Conservation (phyloP, 1,140 invertebrate species). For the Zophobas atratus region DNA sequence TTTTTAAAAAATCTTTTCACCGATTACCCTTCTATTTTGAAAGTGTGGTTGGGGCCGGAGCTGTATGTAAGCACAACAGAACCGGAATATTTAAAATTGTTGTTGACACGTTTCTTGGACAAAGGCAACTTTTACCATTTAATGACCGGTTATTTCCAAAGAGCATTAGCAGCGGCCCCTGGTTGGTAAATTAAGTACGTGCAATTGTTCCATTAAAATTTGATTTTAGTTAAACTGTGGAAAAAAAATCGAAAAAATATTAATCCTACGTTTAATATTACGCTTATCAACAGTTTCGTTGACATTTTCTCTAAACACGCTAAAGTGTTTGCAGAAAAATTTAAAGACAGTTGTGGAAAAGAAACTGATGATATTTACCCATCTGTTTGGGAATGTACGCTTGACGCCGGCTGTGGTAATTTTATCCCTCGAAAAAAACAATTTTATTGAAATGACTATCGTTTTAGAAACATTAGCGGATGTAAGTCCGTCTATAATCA, state of each 20-base stretch:
- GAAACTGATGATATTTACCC: background rate
- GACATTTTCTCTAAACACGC: slow-evolving; percentile 4
- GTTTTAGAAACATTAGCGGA: slow-evolving; percentile 7
- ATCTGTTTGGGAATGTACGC: background rate
- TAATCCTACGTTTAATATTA: slow-evolving; percentile 2
- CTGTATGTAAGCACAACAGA: too few relatives aligned
- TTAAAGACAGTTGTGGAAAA: background rate
- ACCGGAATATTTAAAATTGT: background rate
- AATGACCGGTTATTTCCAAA: background rate
- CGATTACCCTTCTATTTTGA: background rate
- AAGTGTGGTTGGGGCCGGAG: background rate
- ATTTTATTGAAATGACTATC: background rate
- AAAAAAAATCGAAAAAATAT: background rate
- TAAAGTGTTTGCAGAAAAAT: background rate
- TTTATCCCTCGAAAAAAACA: background rate
- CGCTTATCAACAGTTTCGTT: slow-evolving; percentile 4
- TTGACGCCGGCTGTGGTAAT: slow-evolving; percentile 4
- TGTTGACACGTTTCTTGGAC: slow-evolving; percentile 1
- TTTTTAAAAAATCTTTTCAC: background rate
- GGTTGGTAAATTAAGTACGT: background rate
- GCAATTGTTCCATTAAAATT: background rate
- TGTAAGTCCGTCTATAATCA: background rate
- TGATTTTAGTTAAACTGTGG: background rate
- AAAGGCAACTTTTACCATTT: slow-evolving; percentile 1
- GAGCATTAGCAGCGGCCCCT: background rate